Conservation (phyloP, 2,888 invertebrate species). For the Dolichopus griseipennis region DNA sequence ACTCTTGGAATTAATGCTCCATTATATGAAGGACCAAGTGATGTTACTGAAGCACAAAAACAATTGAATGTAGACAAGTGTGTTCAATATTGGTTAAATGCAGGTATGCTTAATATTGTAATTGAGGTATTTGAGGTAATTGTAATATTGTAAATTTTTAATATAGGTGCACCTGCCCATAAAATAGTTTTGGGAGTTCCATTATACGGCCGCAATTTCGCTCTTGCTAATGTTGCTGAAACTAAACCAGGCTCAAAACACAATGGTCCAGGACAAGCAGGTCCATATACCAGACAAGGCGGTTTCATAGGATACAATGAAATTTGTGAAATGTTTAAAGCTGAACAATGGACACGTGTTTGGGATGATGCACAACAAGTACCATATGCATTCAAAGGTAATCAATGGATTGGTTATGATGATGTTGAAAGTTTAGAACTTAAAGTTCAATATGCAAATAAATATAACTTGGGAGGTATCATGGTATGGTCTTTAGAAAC, state of each 20-base stretch:
- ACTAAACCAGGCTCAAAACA: conserved; percentile 50
- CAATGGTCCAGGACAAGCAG: conserved; percentile 51
- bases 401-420: conserved; percentile 65
- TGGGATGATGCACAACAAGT: conserved; percentile 51
- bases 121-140: conserved; percentile 6
- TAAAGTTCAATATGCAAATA: conserved; percentile 43
- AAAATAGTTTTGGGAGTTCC: conserved; percentile 64
- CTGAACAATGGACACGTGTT: conserved; percentile 47
- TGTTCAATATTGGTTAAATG: conserved; percentile 46
- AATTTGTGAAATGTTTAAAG: conserved; percentile 45
- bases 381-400: conserved; percentile 52
- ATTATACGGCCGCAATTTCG: conserved; percentile 61
- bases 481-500: conserved; percentile 78
- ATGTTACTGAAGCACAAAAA: conserved; percentile 32
- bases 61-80: conserved; percentile 46
- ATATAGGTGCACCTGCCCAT: conserved; percentile 47
- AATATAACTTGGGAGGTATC: conserved; percentile 48
- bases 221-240: conserved; percentile 43
- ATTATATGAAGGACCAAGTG: conserved; percentile 47
- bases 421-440: conserved; percentile 45
- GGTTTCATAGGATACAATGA: conserved; percentile 70
- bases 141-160: conserved; percentile 5
- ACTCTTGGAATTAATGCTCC: conserved; percentile 61
- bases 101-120: conserved; percentile 36
- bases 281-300: conserved; percentile 53